Percentiles rank a stretch among this genome's conserved stretches.
phyloP scores from a whole-genome alignment of 2,797 vertebrate species.

The Siniperca undulata region DNA sequence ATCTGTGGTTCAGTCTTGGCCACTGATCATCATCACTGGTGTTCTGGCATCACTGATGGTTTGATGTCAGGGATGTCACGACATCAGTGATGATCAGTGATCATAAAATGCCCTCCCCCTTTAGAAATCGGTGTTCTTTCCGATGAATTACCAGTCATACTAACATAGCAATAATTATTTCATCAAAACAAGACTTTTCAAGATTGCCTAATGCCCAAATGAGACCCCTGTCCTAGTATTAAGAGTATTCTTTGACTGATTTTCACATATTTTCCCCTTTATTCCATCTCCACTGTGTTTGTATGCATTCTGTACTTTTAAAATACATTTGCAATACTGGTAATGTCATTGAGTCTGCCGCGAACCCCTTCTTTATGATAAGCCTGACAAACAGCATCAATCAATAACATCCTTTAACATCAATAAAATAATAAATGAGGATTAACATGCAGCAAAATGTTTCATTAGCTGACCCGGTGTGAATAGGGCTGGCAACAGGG shows the following conservation, averaged over 20 bases:
- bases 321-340: neutral
- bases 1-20: neutral
- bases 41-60: neutral
- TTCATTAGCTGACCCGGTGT: slow-evolving; percentile 92
- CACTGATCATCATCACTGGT: neutral
- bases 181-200: neutral
- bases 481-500: slow-evolving; percentile 96
- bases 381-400: neutral
- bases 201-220: neutral
- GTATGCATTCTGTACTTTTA: neutral
- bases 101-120: neutral
- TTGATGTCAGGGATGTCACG: neutral
- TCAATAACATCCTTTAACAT: neutral
- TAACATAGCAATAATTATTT: neutral
- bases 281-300: neutral
- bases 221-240: neutral
- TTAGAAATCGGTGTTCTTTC: neutral
- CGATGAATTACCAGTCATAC: neutral
- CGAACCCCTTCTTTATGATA: neutral
- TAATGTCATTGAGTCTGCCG: slow-evolving; percentile 5
- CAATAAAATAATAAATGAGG: neutral
- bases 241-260: neutral
- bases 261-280: neutral
- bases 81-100: neutral
- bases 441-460: neutral